A percentile compares a stretch with the other conserved stretches of the same genome.
These are phyloP conservation scores for Drosophila macrothrix DNA, from an alignment of 2,888 invertebrate species.

Conservation along the genomic window DNA sequence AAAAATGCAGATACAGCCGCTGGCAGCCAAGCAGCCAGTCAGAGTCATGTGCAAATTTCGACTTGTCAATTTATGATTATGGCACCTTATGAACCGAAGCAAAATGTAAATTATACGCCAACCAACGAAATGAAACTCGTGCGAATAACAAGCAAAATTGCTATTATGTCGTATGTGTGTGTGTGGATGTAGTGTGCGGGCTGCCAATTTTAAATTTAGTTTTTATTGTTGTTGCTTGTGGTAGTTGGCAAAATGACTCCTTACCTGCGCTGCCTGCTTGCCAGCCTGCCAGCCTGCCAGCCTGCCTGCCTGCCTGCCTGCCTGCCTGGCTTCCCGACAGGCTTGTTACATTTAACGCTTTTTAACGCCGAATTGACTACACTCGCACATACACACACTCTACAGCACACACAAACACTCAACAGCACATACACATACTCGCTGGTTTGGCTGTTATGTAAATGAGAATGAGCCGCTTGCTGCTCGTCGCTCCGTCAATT, in stretches of 20 bases:
- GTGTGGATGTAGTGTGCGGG: constrained; percentile 41
- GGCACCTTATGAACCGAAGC: constrained; percentile 79
- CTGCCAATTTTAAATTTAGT: constrained; percentile 70
- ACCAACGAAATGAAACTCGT: constrained; percentile 70
- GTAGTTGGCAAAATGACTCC: constrained; percentile 53
- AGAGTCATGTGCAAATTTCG: constrained; percentile 77
- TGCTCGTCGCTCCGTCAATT: constrained; percentile 38
- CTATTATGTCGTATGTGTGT: constrained; percentile 33
- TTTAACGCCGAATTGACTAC: constrained; percentile 70
- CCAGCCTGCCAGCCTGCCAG: constrained; percentile 10
- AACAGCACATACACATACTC: constrained; percentile 15
- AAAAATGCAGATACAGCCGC: constrained; percentile 73
- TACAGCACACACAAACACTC: constrained; percentile 23
- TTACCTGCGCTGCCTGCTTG: constrained; percentile 13
- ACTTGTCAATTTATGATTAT: constrained; percentile 81
- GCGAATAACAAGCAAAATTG: constrained; percentile 73
- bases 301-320: constrained; percentile 4
- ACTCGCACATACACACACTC: constrained; percentile 23
- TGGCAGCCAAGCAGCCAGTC: constrained; percentile 19
- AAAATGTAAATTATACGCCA: constrained; percentile 79
- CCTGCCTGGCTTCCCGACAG: constrained; percentile 30
- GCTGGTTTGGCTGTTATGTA: constrained; percentile 68
- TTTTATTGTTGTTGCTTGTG: constrained; percentile 63
- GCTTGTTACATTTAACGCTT: constrained; percentile 72
- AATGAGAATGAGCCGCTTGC: constrained; percentile 64